Evolutionary conservation across 2,113 vertebrate genomes (phyloP).

Genomic region (Damaliscus lunatus): DNA sequence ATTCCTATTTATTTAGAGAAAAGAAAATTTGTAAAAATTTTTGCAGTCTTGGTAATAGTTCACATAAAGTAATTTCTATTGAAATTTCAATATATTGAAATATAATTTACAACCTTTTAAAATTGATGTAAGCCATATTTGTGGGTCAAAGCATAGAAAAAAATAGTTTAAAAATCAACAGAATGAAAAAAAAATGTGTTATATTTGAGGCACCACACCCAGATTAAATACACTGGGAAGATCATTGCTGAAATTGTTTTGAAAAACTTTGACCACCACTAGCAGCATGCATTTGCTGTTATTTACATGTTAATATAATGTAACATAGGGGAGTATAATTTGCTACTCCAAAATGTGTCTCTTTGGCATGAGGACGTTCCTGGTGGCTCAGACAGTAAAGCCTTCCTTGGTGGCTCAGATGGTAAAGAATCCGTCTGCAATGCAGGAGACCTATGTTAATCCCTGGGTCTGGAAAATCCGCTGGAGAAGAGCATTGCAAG

Average conservation of each 20-base stretch:
- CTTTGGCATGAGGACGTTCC: background rate
- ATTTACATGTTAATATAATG: background rate
- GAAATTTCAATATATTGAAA: slow-evolving; percentile 25
- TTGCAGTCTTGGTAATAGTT: slow-evolving; percentile 5
- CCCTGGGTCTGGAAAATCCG: background rate
- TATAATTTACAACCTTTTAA: background rate
- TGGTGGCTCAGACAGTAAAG: background rate
- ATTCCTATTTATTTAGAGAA: slow-evolving; percentile 17
- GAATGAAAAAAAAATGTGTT: background rate
- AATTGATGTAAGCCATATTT: background rate
- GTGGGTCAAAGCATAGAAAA: background rate
- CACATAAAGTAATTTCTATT: slow-evolving; percentile 20
- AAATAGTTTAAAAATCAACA: background rate
- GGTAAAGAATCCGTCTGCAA: background rate
- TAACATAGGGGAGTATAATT: background rate
- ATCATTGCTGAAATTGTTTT: background rate
- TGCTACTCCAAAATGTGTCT: background rate
- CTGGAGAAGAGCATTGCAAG: background rate
- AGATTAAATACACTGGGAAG: background rate
- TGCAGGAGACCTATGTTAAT: background rate
- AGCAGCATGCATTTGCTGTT: background rate
- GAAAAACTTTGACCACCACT: background rate
- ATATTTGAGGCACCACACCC: background rate
- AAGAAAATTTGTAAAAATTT: background rate
- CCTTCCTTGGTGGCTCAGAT: background rate